phyloP scores from a whole-genome alignment of 2,113 vertebrate genomes.

The Crotalus horridus region DNA sequence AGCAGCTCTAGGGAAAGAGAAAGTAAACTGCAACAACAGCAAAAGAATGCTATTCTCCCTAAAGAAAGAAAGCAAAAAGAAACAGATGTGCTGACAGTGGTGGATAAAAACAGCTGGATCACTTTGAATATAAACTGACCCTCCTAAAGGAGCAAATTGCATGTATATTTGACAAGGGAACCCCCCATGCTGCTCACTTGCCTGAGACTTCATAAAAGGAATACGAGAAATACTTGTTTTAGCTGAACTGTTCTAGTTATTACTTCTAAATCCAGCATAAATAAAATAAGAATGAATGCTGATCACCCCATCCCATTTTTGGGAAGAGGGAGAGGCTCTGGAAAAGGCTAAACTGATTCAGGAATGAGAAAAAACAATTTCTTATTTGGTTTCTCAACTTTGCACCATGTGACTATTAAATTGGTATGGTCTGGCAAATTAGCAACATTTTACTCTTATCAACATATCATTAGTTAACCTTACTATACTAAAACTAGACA shows the following conservation, averaged over 20 bases:
- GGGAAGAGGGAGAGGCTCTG: background rate
- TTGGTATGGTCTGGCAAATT: background rate
- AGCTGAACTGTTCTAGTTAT: background rate
- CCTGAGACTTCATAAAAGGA: background rate
- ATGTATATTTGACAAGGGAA: background rate
- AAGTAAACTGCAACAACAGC: constrained; percentile 32
- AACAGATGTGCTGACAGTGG: constrained; percentile 55
- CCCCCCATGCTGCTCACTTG: accelerated
- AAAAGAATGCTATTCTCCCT: constrained; percentile 49
- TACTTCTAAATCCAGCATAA: background rate
- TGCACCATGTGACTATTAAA: background rate
- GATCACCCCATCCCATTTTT: background rate
- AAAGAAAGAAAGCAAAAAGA: constrained; percentile 58
- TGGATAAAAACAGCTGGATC: constrained; percentile 62
- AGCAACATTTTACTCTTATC: background rate
- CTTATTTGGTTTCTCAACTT: background rate
- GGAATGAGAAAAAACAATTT: background rate
- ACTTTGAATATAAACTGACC: background rate
- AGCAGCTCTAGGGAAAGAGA: constrained; percentile 25
- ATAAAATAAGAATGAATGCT: background rate
- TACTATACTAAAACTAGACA: too few relatives aligned
- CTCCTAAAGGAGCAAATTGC: constrained; percentile 32
- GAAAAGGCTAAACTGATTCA: background rate
- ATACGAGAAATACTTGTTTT: background rate
- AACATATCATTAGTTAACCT: background rate